Evolutionary conservation across 2,797 vertebrate species (phyloP), one percentile per base, ranked within the genome.

Genomic region (Spatula clypeata): DNA sequence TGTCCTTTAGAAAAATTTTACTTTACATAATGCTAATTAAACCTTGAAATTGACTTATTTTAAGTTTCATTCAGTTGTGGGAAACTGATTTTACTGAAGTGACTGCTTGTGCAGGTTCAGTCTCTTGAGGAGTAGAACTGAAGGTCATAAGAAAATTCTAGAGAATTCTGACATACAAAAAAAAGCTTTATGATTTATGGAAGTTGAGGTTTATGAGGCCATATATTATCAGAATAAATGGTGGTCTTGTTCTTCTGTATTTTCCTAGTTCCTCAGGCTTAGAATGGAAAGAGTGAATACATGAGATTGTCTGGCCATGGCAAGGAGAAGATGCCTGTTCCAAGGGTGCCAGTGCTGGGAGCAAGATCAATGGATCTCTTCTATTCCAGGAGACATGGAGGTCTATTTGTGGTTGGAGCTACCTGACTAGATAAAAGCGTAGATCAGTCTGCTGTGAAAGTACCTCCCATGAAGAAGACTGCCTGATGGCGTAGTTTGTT

Each of bases 241-340:
- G 79, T 94, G 92, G 92, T 96, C 90, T 96, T 97, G 83, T 95
- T 97, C 94, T 95, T 97, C 92, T 96, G 83, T 96, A 96, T 96
- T 85, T 96, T 96, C 94, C 55, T 95, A 92, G 90, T 94, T 95
- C 93, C 88, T 95, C 96, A 96, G 94, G 94, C 90, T 96, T 97
- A 96, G 88, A 92, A 79, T 97, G 88, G 85, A 95, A 94, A 88
- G 76, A 96, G 83, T 88, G 88, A 96, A 96, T 96, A 88, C 32
- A 11, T 96, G 93, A 95, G 80, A 94, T 94, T 96, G 93, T 94
- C 85, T 94, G 93, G 64, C 94, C 88, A 93, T 92, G 88, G 70
- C 27, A 96, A 97, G 32, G 79, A 95, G 94, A 96, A 97, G 88
- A 94, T 95, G 80, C 47, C 86, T 88, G 67, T 86, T 96, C 71